Conservation (phyloP, 2,888 invertebrate genomes). For the Drosophila algonquin region DNA sequence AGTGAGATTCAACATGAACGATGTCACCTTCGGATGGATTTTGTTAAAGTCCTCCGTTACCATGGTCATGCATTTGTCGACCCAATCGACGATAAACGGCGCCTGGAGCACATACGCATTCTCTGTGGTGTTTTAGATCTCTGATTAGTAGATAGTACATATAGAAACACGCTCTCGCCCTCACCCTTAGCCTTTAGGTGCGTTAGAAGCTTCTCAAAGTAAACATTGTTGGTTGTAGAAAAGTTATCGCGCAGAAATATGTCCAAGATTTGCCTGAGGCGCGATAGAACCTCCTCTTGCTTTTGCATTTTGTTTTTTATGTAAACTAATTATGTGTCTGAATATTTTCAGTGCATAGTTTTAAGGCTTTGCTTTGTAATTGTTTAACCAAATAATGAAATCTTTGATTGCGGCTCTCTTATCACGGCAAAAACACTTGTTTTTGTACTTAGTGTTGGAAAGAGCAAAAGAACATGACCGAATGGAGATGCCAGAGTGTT, state of each 20-base stretch:
- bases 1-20: slow-evolving; percentile 87
- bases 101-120: slow-evolving; percentile 80
- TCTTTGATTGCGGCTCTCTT: slow-evolving; percentile 50
- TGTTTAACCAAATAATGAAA: slow-evolving; percentile 55
- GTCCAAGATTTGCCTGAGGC: slow-evolving; percentile 75
- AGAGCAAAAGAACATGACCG: not conserved
- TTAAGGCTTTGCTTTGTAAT: slow-evolving; percentile 45
- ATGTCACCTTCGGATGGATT: slow-evolving; percentile 84
- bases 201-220: slow-evolving; percentile 87
- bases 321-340: not conserved
- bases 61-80: slow-evolving; percentile 83
- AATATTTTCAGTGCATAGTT: slow-evolving; percentile 46
- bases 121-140: slow-evolving; percentile 66
- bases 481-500: not conserved
- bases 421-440: slow-evolving; percentile 58
- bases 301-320: slow-evolving; percentile 59
- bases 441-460: slow-evolving; percentile 44
- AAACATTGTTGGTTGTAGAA: slow-evolving; percentile 85
- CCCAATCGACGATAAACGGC: slow-evolving; percentile 84
- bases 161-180: slow-evolving; percentile 52
- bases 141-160: slow-evolving; percentile 2
- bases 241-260: slow-evolving; percentile 77
- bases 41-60: slow-evolving; percentile 80
- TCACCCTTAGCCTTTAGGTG: slow-evolving; percentile 86
- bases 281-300: slow-evolving; percentile 68